A percentile compares a stretch with the other conserved stretches of the same genome.
Evolutionary conservation across 2,888 invertebrate genomes (phyloP).

Genomic region (Hirtodrosophila alboralis): DNA sequence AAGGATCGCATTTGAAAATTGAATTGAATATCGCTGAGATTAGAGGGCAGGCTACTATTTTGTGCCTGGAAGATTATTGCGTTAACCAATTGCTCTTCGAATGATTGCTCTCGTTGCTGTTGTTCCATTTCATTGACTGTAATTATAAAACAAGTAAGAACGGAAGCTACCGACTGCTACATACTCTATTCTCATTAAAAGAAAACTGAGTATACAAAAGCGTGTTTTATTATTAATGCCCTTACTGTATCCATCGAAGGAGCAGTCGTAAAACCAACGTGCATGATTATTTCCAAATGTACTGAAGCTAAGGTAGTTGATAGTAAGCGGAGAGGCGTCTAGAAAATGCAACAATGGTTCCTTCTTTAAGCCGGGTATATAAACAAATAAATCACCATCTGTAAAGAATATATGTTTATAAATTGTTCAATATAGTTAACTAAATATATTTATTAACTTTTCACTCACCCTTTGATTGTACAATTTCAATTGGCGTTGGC

Average conservation of each 20-base stretch:
- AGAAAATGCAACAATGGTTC: conserved; percentile 86
- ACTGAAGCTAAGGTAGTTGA: conserved; percentile 89
- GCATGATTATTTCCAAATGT: conserved; percentile 88
- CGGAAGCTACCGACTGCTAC: no score
- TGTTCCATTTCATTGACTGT: conserved; percentile 73
- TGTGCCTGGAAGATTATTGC: conserved; percentile 84
- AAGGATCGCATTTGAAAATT: conserved; percentile 77
- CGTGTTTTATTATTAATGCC: neutral
- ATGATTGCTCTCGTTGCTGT: conserved; percentile 81
- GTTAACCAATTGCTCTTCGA: conserved; percentile 85
- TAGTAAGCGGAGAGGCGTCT: conserved; percentile 86
- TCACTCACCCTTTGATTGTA: conserved; percentile 85
- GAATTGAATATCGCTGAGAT: conserved; percentile 69
- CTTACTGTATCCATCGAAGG: conserved; percentile 78
- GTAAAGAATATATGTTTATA: conserved; percentile 61
- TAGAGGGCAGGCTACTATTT: conserved; percentile 83
- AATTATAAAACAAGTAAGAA: no score
- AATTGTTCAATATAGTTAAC: no score
- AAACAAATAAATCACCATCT: conserved; percentile 88
- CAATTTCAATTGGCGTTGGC: conserved; percentile 88
- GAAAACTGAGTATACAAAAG: neutral
- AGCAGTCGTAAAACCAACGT: conserved; percentile 89
- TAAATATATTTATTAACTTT: conserved; percentile 63
- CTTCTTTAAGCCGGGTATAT: conserved; percentile 86
- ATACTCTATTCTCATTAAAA: no score